Evolutionary conservation across 2,797 vertebrate species (phyloP).

Genomic region (Mastacembelus armatus): DNA sequence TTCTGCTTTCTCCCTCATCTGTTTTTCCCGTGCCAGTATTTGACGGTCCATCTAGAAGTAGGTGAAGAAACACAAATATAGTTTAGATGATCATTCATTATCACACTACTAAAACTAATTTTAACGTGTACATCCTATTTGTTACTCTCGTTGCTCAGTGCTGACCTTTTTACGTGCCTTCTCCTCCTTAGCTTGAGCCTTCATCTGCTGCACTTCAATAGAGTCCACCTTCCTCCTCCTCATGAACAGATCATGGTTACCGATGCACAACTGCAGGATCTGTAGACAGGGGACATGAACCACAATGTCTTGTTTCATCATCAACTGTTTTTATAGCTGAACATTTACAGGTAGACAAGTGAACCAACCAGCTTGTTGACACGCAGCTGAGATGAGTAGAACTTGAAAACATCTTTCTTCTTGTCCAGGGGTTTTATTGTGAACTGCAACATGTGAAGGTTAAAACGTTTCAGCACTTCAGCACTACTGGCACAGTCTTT

Average conservation of each 20-base stretch:
- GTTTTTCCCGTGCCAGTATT: constrained; percentile 91
- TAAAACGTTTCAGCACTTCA: background rate
- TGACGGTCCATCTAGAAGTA: constrained; percentile 89
- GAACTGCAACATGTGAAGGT: constrained; percentile 80
- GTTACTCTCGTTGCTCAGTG: background rate
- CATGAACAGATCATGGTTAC: constrained; percentile 94
- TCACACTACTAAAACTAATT: no score
- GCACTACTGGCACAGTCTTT: background rate
- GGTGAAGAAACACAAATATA: background rate
- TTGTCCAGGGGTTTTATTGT: constrained; percentile 95
- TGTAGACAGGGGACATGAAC: constrained; percentile 34
- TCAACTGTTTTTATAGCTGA: background rate
- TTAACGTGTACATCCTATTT: no score
- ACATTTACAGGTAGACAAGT: background rate
- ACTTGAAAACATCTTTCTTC: constrained; percentile 95
- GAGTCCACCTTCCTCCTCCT: constrained; percentile 94
- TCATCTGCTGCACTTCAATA: constrained; percentile 95
- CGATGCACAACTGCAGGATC: constrained; percentile 93
- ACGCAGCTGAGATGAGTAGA: constrained; percentile 92
- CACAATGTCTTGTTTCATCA: background rate
- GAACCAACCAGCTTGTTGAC: constrained; percentile 92
- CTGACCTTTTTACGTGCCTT: constrained; percentile 93
- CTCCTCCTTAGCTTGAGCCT: constrained; percentile 93
- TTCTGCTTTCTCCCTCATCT: constrained; percentile 93
- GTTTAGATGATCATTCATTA: background rate